These are phyloP conservation scores for Heteronetta atricapilla DNA, from an alignment of 2,113 vertebrate genomes.

Conservation along the genomic window DNA sequence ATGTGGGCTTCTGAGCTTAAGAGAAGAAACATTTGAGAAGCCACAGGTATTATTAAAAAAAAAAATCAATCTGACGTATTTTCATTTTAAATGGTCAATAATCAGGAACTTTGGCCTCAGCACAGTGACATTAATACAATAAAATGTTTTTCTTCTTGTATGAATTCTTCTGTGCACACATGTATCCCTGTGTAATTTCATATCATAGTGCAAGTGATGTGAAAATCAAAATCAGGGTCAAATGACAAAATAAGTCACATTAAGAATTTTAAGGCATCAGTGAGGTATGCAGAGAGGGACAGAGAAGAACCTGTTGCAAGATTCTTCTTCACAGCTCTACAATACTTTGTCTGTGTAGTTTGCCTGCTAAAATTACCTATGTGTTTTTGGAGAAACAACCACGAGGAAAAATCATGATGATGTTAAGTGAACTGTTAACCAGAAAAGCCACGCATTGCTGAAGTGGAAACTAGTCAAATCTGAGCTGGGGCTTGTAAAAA, in stretches of 20 bases:
- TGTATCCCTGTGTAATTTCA: background rate
- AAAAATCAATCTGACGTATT: background rate
- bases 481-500: background rate
- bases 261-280: background rate
- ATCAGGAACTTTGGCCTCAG: background rate
- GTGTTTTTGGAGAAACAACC: background rate
- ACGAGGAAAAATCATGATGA: background rate
- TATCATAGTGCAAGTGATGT: background rate
- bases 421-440: background rate
- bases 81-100: background rate
- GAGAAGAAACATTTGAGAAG: background rate
- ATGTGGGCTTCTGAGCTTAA: background rate
- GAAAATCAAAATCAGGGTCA: constrained; percentile 3
- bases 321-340: background rate
- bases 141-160: background rate
- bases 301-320: background rate
- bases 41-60: background rate
- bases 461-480: background rate
- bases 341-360: background rate
- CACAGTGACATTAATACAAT: background rate
- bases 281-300: background rate
- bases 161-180: background rate
- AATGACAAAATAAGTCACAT: background rate
- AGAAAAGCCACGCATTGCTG: background rate
- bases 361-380: background rate